Evolutionary conservation across 2,113 vertebrate species (phyloP).

Genomic region (Leptobrachium leishanense): DNA sequence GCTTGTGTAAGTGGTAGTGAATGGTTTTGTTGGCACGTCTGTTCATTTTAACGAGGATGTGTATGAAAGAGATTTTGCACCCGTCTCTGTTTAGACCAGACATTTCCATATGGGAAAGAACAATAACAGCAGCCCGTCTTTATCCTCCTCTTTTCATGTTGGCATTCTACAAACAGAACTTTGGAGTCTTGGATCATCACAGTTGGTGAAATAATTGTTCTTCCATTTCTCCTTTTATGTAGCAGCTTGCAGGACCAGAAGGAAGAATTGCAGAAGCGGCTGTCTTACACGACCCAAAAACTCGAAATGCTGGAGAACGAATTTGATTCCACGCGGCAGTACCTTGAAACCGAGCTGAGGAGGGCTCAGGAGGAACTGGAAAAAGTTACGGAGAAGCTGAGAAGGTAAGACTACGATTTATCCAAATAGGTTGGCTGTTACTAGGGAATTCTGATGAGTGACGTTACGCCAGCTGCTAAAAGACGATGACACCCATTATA

Average conservation of each 20-base stretch:
- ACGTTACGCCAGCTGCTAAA: background rate
- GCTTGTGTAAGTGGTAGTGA: too few species aligned
- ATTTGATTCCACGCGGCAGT: conserved; percentile 91
- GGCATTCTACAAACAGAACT: conserved; percentile 1
- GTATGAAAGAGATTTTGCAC: conserved; percentile 8
- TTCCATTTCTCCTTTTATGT: conserved; percentile 60
- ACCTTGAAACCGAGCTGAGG: conserved; percentile 91
- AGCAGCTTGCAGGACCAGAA: conserved; percentile 94
- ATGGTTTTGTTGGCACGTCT: too few species aligned
- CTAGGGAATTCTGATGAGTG: background rate
- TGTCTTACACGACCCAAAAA: conserved; percentile 90
- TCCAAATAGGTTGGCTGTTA: background rate
- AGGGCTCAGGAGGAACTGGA: conserved; percentile 93
- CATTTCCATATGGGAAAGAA: background rate
- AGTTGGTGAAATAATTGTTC: conserved; percentile 36
- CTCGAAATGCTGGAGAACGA: conserved; percentile 93
- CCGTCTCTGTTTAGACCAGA: conserved; percentile 14
- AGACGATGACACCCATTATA: too few species aligned
- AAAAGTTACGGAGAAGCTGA: conserved; percentile 93
- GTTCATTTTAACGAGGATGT: conserved; percentile 36
- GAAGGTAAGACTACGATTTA: conserved; percentile 70
- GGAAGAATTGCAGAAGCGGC: conserved; percentile 91
- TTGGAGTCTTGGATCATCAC: conserved; percentile 23
- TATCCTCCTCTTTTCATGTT: too few species aligned
- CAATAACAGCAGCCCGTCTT: conserved; percentile 6